phyloP scores from a whole-genome alignment of 2,113 vertebrate species.

The Tiliqua scincoides region DNA sequence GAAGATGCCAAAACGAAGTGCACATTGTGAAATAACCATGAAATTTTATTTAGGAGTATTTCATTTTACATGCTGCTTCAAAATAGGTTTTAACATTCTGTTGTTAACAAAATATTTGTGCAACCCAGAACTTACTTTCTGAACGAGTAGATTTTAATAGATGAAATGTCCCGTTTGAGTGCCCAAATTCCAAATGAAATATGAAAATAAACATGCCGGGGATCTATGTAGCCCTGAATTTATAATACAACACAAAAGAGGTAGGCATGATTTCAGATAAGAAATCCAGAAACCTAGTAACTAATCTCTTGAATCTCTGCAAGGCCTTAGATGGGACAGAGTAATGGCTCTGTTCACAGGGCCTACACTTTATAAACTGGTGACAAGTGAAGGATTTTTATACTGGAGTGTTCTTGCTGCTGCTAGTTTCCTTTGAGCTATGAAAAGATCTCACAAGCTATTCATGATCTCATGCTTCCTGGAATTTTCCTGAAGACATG shows the following conservation, averaged over 20 bases:
- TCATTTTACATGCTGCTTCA: neutral
- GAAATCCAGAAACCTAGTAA: conserved; percentile 46
- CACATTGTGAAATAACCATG: neutral
- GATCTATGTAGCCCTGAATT: conserved; percentile 44
- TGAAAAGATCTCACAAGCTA: conserved; percentile 50
- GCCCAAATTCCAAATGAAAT: conserved; percentile 46
- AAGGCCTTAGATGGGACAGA: conserved; percentile 44
- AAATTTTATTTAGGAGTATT: conserved; percentile 22
- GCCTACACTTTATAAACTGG: conserved; percentile 38
- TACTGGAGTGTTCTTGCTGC: neutral
- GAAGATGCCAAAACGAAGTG: neutral
- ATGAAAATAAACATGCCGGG: conserved; percentile 47
- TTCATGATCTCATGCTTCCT: conserved; percentile 30
- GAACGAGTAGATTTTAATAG: conserved; percentile 42
- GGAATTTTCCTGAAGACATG: conserved; percentile 27
- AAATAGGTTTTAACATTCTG: neutral
- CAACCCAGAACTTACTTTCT: conserved; percentile 4
- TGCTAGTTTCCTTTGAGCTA: conserved; percentile 12
- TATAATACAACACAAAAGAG: conserved; percentile 54
- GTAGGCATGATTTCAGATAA: conserved; percentile 53
- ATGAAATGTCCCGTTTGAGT: conserved; percentile 42
- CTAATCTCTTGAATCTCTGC: conserved; percentile 35
- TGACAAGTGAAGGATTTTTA: neutral
- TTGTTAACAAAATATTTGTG: conserved; percentile 35
- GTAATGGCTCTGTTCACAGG: conserved; percentile 43